Percentiles rank a stretch among this genome's conserved stretches.
Conservation (phyloP, 2,888 invertebrate species). For the Spilarctia lutea region DNA sequence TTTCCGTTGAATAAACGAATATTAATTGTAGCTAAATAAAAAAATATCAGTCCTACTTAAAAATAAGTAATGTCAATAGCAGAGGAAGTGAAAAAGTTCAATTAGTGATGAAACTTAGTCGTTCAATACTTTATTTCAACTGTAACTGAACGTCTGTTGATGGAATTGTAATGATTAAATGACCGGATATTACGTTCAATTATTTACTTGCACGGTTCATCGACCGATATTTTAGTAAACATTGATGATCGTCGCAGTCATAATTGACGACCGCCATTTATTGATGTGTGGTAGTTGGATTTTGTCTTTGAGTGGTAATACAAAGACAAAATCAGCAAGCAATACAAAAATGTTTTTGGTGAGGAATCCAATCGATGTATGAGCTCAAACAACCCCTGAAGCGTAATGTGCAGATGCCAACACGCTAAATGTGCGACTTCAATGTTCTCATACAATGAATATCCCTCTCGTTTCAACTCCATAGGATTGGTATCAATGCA, state of each 20-base stretch:
- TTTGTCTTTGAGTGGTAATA: conserved; percentile 41
- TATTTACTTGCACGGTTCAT: conserved; percentile 62
- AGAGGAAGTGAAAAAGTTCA: conserved; percentile 30
- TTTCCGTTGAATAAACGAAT: conserved; percentile 63
- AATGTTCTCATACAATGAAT: conserved; percentile 51
- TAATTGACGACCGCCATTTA: conserved; percentile 44
- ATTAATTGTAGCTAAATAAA: conserved; percentile 56
- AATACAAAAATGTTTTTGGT: conserved; percentile 50
- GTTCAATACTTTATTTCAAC: conserved; percentile 44
- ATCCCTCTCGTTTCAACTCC: conserved; percentile 54
- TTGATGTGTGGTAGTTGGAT: conserved; percentile 43
- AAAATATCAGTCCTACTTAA: conserved; percentile 31
- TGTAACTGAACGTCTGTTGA: conserved; percentile 54
- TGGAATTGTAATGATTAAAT: conserved; percentile 67
- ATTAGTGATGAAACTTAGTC: conserved; percentile 29
- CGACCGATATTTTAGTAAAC: conserved; percentile 57
- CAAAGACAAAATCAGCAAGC: no score
- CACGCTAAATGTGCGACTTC: conserved; percentile 63
- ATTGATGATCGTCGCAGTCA: conserved; percentile 51
- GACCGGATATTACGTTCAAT: conserved; percentile 74
- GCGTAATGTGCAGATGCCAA: conserved; percentile 56
- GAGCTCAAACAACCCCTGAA: conserved; percentile 66
- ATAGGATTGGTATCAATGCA: conserved; percentile 34
- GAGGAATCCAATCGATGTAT: conserved; percentile 59
- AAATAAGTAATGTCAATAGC: conserved; percentile 36